These are phyloP conservation scores for Whitmania pigra DNA, from an alignment of 1,140 invertebrate genomes.

Conservation along the genomic window DNA sequence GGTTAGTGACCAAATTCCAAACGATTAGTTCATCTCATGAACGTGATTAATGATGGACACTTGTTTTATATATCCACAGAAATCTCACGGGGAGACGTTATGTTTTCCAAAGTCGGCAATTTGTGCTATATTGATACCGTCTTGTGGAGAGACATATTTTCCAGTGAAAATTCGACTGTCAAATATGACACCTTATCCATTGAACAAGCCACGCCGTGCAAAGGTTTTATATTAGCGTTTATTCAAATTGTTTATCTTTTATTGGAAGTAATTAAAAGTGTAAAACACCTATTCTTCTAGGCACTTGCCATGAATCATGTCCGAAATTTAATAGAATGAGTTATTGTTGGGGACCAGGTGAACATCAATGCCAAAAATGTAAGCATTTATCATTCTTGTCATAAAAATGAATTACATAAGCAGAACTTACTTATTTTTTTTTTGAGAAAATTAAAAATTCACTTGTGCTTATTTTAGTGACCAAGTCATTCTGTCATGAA, in stretches of 20 bases:
- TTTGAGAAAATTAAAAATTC: no score
- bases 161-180: conserved; percentile 55
- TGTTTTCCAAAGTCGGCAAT: conserved; percentile 71
- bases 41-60: no score
- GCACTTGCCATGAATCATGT: background rate
- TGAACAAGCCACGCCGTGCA: no score
- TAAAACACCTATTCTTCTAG: no score
- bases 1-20: no score
- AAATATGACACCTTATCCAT: conserved; percentile 59
- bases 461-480: conserved; percentile 29
- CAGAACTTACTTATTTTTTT: no score
- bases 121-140: conserved; percentile 84
- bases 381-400: conserved; percentile 18
- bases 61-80: conserved; percentile 45
- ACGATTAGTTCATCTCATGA: no score
- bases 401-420: no score
- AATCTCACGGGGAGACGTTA: conserved; percentile 71
- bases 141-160: conserved; percentile 86
- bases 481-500: conserved; percentile 66
- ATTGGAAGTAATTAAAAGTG: no score
- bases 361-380: conserved; percentile 79
- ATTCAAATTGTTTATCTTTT: no score
- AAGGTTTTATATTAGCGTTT: no score
- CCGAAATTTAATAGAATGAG: background rate
- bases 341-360: conserved; percentile 79